These are phyloP conservation scores for Synergus japonicus DNA, from an alignment of 2,888 invertebrate species.

Conservation along the genomic window DNA sequence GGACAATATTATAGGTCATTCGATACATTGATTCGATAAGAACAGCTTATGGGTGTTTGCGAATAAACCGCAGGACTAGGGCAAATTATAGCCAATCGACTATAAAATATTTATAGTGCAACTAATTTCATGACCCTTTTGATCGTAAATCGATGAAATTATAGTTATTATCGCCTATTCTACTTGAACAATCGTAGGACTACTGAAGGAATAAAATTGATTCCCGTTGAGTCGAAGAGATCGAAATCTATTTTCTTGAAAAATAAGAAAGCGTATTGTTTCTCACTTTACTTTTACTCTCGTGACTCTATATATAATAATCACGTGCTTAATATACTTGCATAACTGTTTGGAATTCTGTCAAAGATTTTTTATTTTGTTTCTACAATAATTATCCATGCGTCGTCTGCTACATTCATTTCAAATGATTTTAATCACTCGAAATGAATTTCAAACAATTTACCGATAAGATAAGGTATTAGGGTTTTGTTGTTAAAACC, in stretches of 20 bases:
- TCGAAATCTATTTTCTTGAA: constrained; percentile 3
- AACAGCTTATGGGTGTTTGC: constrained; percentile 5
- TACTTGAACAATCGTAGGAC: constrained; percentile 35
- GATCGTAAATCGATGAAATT: constrained; percentile 59
- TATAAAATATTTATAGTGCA: constrained; percentile 55
- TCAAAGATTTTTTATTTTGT: not conserved
- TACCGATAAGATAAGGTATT: no score
- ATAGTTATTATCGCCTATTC: constrained; percentile 61
- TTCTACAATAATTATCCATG: no score
- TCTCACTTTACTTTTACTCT: constrained; percentile 6
- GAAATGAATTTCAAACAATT: not conserved
- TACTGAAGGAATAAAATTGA: constrained; percentile 4
- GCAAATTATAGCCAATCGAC: constrained; percentile 47
- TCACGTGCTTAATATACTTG: not conserved
- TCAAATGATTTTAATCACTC: no score
- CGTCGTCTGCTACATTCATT: no score
- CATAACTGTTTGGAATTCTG: not conserved
- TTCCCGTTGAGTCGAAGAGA: not conserved
- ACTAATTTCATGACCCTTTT: constrained; percentile 59
- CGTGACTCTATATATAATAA: not conserved
- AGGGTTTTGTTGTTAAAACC: not conserved
- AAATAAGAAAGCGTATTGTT: constrained; percentile 9
- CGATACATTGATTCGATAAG: constrained; percentile 29
- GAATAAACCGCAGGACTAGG: constrained; percentile 27
- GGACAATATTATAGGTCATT: constrained; percentile 21